These are phyloP conservation scores for Lacerta bilineata DNA, from an alignment of 2,797 vertebrate species.

Conservation along the genomic window DNA sequence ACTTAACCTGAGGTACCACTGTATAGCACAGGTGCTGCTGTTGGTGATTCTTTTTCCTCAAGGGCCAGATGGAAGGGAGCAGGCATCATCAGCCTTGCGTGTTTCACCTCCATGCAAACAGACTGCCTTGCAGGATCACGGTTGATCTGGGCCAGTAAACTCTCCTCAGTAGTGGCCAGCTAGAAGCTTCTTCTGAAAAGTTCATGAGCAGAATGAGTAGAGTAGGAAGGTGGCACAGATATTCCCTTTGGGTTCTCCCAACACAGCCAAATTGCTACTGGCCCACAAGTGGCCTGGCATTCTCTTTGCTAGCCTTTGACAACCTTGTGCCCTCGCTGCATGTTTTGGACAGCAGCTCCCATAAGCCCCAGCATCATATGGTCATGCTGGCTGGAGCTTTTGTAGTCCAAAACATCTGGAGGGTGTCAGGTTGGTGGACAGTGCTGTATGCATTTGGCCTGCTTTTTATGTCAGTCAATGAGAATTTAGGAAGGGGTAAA, in stretches of 20 bases:
- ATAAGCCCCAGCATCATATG: neutral
- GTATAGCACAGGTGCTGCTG: conserved; percentile 22
- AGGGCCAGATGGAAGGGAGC: conserved; percentile 9
- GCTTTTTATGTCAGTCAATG: no score
- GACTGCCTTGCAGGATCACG: neutral
- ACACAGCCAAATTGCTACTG: neutral
- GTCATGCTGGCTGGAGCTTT: no score
- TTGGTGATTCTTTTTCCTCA: neutral
- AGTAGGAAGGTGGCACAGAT: neutral
- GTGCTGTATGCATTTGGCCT: no score
- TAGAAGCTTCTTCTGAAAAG: neutral
- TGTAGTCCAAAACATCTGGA: no score
- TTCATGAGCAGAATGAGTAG: neutral
- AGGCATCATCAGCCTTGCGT: conserved; percentile 25
- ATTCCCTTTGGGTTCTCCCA: neutral
- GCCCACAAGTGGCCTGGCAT: neutral
- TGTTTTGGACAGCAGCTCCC: neutral
- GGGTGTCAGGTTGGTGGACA: no score
- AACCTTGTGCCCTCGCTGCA: no score
- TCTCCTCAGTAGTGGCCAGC: neutral
- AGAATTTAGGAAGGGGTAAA: no score
- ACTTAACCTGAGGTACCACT: no score
- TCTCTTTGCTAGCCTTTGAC: neutral
- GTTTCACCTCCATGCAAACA: neutral
- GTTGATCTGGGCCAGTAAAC: neutral